Conservation (phyloP, 2,888 invertebrate species). For the Nymphalis c-album region DNA sequence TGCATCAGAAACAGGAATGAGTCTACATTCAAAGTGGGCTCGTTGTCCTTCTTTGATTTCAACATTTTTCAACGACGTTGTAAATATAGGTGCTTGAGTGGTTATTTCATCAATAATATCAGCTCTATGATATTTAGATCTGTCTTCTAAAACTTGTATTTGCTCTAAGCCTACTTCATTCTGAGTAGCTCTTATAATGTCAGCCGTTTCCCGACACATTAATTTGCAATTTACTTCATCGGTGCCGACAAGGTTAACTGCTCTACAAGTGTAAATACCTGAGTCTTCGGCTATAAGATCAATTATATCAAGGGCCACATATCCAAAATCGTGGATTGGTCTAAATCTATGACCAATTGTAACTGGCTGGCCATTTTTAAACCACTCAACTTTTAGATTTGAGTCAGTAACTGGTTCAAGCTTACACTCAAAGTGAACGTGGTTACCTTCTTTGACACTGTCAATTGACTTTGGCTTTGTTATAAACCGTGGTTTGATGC, state of each 20-base stretch:
- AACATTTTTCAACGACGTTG: slow-evolving; percentile 93
- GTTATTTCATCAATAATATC: slow-evolving; percentile 91
- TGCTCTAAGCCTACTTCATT: slow-evolving; percentile 94
- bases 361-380: slow-evolving; percentile 95
- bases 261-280: slow-evolving; percentile 95
- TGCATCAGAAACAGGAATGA: slow-evolving; percentile 96
- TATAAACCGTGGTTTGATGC: slow-evolving; percentile 90
- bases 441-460: slow-evolving; percentile 92
- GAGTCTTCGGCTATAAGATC: slow-evolving; percentile 98
- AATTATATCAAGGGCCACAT: slow-evolving; percentile 97
- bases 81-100: slow-evolving; percentile 95
- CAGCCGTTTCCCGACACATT: slow-evolving; percentile 87
- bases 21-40: slow-evolving; percentile 95
- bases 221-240: slow-evolving; percentile 91
- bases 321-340: slow-evolving; percentile 98
- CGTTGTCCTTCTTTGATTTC: slow-evolving; percentile 97
- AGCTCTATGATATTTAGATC: slow-evolving; percentile 87
- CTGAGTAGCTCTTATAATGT: slow-evolving; percentile 91
- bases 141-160: slow-evolving; percentile 94
- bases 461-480: slow-evolving; percentile 93
- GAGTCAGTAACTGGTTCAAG: slow-evolving; percentile 98
- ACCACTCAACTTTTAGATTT: slow-evolving; percentile 98
- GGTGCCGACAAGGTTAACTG: slow-evolving; percentile 93
- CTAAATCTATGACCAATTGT: slow-evolving; percentile 97
- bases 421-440: slow-evolving; percentile 98